Evolutionary conservation across 1,140 invertebrate genomes (phyloP), one percentile per base, ranked within the genome.

Genomic region (Scaptomyza pallida): DNA sequence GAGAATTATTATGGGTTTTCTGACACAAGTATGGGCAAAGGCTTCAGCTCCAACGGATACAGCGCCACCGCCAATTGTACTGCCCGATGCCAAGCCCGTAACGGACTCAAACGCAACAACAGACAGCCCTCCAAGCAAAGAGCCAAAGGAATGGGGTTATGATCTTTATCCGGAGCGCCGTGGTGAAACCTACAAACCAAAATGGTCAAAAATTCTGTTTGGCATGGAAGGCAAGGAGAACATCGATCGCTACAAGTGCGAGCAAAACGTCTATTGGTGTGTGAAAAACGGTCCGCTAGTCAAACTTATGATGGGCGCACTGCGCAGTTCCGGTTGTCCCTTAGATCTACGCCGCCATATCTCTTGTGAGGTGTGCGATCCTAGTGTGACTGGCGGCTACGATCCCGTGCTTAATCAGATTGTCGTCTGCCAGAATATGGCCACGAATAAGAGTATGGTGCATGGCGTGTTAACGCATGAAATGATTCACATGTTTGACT

Each of bases 401-500:
- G 98, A 99, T 94, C 95, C 97, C 9, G 93, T 90, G 63, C 65
- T 92, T 4, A 91, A 90, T 62, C 91, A 98, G 95, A 94, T 99
- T 67, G 95, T 99, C 5, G 93, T 99, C 9, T 99, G 98, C 85
- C 96, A 98, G 90, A 99, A 99, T 93, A 94, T 94, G 50, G 94
- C 94, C 12, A 93, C 79, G 45, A 93, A 92, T 37, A 91, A 94
- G 90, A 93, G 93, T 4, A 93, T 94, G 77, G 94, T 97, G 0
- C 95, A 96, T 91, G 95, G 95, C 63, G 95, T 97, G 5, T 88
- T 99, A 3, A 94, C 95, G 1, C 98, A 99, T 92, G 98, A 99
- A 92, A 94, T 99, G 93, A 95, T 99, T 41, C 98, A 99, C 91
- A 98, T 99, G 96, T 99, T 98, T 92, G 98, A 99, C 91, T 96